Evolutionary conservation across 2,888 invertebrate genomes (phyloP), one percentile per base, ranked within the genome.

Genomic region (Caenorhabditis zanzibari): DNA sequence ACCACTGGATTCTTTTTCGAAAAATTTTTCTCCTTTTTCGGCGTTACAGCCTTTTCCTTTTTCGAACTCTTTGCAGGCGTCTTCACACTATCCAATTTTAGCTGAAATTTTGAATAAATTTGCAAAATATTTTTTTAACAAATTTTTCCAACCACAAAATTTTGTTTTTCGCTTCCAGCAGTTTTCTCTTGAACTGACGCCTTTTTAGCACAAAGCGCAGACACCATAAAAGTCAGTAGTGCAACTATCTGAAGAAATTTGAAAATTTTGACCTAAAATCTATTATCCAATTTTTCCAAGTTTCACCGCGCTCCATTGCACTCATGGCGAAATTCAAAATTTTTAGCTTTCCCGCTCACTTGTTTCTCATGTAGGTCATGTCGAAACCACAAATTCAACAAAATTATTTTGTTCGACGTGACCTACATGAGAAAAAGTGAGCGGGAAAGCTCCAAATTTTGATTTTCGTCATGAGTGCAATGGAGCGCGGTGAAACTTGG

Each of bases 181-280:
- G 7, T 56, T 28, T 59, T 71, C 24, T 59, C 71, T 35, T 56
- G 24, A 10, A 26, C 14, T 16, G 22, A 22, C 24, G 16, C 44
- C 61, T 47, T 73, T 26, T 24, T 41, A 16, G 61, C 61, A 63
- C 73, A 73, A n/a, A 49, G 35, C 16, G 63, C n/a, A 14, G 32
- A 38, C 4, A 16, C 6, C 6, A 73, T 6, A 28, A 54, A 1
- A 1, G 22, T 35, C 6, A 73, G n/a, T 47, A 52, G 73, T 24
- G 73, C 73, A 63, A 63, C 63, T 61, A 73, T 73, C 73, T 73
- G n/a, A 28, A 73, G 0, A 9, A 2, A n/a, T 19, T 56, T 1
- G 32, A 47, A 44, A 24, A 44, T 47, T 19, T 35, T 2, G 26
- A 32, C 28, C n/a, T n/a, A n/a, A n/a, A n/a, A n/a, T n/a, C n/a